Base-by-base conservation (phyloP, 2,113 vertebrate species). In the Oncorhynchus tshawytscha region DNA sequence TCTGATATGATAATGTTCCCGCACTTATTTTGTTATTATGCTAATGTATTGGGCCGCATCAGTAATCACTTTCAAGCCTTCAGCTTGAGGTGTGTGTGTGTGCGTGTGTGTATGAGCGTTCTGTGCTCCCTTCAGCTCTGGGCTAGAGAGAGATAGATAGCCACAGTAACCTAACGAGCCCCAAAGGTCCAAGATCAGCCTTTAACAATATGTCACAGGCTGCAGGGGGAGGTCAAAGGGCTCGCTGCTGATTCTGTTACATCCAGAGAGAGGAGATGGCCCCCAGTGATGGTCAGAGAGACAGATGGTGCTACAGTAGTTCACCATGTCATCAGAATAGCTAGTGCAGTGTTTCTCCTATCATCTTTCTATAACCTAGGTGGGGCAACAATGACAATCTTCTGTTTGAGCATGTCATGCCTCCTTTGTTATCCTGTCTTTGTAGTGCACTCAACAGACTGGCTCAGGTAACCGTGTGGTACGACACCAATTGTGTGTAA, bases 1-100 rank as follows among this genome's bases (percentile, higher is more conserved):
- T 93, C 89, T 91, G 90, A 92, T 91, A 90, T 93, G 91, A 88
- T 92, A 93, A 93, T 92, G 88, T 83, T 90, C 86, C 85, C 86
- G 69, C 81, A 80, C 89, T 87, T 88, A 89, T 80, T 93, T 92
- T 92, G 88, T 92, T 92, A 89, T 91, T 88, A 92, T 93, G 91
- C 88, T 91, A 91, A 92, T 91, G 85, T 88, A 87, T 88, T 90
- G 90, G 90, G 88, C 90, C 81, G 78, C 87, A 91, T 91, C 81
- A 81, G 91, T 90, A 90, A 91, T 92, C 87, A 89, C 88, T 90
- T 91, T 91, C 88, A 89, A 88, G 90, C 88, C 89, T 86, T 91
- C 88, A 88, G 88, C 90, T 73, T 16, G 84, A 84, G 87, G 85
- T 77, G 51, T 59, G 3, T 66, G 34, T 66, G 31, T 20, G 20